These are phyloP conservation scores for Parasteatoda tepidariorum DNA, from an alignment of 1,140 invertebrate genomes.

Conservation along the genomic window DNA sequence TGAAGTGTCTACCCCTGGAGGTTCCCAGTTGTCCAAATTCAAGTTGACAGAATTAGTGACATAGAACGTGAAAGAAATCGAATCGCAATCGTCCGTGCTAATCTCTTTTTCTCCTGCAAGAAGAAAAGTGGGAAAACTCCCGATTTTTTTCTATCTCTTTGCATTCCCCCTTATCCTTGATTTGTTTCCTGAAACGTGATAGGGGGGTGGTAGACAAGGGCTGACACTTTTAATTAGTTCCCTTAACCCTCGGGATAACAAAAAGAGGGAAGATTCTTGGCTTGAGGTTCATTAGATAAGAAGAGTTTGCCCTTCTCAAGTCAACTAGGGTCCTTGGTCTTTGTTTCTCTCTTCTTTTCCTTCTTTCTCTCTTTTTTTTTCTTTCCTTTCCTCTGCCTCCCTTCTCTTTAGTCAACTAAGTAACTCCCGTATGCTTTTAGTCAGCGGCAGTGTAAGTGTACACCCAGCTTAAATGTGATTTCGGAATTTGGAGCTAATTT, in stretches of 20 bases:
- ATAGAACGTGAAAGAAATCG: conserved; percentile 57
- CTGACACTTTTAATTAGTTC: conserved; percentile 61
- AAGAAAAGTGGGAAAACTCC: conserved; percentile 21
- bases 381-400: background rate
- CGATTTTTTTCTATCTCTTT: conserved; percentile 18
- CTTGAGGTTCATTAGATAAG: conserved; percentile 58
- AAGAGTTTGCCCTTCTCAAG: conserved; percentile 31
- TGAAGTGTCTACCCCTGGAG: background rate
- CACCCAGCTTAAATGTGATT: background rate
- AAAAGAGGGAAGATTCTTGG: conserved; percentile 14
- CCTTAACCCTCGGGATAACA: conserved; percentile 58
- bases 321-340: conserved; percentile 1
- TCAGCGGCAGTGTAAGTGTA: background rate
- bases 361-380: background rate
- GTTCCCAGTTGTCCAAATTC: conserved; percentile 26
- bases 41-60: conserved; percentile 60
- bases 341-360: conserved; percentile 27
- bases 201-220: conserved; percentile 47
- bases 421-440: background rate
- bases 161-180: conserved; percentile 29
- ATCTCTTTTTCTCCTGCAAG: conserved; percentile 28
- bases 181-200: conserved; percentile 55
- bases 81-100: conserved; percentile 58
- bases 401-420: background rate
- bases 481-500: background rate